A percentile compares a stretch with the other conserved stretches of the same genome.
phyloP scores from a whole-genome alignment of 2,888 invertebrate species.

The Biston betularia region DNA sequence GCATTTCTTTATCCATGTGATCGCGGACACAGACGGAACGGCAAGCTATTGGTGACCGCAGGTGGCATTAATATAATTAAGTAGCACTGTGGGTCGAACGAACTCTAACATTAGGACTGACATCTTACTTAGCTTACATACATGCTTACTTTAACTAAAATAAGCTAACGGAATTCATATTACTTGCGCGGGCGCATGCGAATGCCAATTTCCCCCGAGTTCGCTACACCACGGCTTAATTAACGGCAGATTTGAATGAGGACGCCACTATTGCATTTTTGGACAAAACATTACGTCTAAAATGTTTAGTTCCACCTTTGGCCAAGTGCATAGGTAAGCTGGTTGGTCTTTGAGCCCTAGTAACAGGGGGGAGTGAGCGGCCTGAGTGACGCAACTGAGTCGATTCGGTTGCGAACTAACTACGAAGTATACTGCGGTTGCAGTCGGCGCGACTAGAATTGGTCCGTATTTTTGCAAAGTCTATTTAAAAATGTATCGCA shows the following conservation, averaged over 20 bases:
- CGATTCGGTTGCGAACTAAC: conserved; percentile 45
- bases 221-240: conserved; percentile 35
- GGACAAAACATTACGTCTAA: not conserved
- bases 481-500: not conserved
- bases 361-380: conserved; percentile 77
- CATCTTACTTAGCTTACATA: not conserved
- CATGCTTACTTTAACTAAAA: conserved; percentile 1
- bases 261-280: not conserved
- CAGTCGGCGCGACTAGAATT: conserved; percentile 48
- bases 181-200: conserved; percentile 21
- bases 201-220: conserved; percentile 42
- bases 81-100: no score
- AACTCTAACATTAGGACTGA: no score
- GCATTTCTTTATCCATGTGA: not conserved
- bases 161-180: conserved; percentile 3
- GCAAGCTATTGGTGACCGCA: no score
- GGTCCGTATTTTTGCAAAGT: conserved; percentile 44
- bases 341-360: conserved; percentile 53
- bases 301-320: not conserved
- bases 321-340: not conserved
- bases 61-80: no score
- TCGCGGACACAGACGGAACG: no score
- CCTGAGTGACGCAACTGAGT: conserved; percentile 73
- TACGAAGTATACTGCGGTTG: conserved; percentile 29
- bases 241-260: not conserved